These are phyloP conservation scores for Eolophus roseicapilla DNA, from an alignment of 2,113 vertebrate genomes.

Conservation along the genomic window DNA sequence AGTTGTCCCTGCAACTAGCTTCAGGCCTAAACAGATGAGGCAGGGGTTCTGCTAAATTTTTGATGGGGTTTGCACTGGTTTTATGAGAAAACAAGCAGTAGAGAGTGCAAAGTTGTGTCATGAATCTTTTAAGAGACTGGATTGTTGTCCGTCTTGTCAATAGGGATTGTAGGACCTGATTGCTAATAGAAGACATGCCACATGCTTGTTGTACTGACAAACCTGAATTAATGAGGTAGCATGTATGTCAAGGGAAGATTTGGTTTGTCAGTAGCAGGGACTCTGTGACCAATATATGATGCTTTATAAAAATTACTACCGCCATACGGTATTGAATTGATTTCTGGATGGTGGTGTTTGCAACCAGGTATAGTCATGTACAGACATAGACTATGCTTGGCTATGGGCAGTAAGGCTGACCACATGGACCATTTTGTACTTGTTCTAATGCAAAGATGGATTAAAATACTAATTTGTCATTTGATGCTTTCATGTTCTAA, in stretches of 20 bases:
- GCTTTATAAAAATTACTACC: background rate
- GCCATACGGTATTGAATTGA: background rate
- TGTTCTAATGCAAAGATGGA: background rate
- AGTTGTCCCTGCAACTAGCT: slow-evolving; percentile 90
- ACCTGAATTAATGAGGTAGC: background rate
- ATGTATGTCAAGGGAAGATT: background rate
- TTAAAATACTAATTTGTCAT: background rate
- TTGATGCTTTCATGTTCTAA: background rate
- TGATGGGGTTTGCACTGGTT: slow-evolving; percentile 87
- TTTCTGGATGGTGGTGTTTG: background rate
- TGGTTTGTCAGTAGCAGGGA: slow-evolving; percentile 5
- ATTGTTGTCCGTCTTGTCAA: slow-evolving; percentile 78
- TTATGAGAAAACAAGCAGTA: slow-evolving; percentile 80
- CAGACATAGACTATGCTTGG: background rate
- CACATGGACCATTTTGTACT: rapidly evolving
- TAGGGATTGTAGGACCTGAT: slow-evolving; percentile 63
- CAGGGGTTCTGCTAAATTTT: slow-evolving; percentile 90
- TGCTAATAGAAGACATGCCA: slow-evolving; percentile 71
- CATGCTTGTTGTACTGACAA: slow-evolving; percentile 22
- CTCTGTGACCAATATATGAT: background rate
- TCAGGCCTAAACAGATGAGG: slow-evolving; percentile 89
- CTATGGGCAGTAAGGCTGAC: background rate
- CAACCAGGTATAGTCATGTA: background rate
- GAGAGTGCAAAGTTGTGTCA: slow-evolving; percentile 79
- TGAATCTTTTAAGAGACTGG: slow-evolving; percentile 81